phyloP scores from a whole-genome alignment of 2,888 invertebrate species.

The Ormyrus thymus region DNA sequence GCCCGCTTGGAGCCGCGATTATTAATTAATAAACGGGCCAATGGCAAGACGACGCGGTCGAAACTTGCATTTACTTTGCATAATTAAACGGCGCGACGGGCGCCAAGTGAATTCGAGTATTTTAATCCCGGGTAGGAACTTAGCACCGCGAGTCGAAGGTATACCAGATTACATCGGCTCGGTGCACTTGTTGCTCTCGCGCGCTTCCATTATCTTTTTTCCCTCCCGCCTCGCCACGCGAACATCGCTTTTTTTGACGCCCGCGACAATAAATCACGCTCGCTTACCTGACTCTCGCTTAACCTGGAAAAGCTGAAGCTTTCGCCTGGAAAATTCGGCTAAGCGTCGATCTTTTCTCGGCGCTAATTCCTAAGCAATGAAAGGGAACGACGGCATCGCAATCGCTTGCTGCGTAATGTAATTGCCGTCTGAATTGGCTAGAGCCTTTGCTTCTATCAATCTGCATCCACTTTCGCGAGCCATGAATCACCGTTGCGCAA shows the following conservation, averaged over 20 bases:
- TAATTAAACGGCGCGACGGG: neutral
- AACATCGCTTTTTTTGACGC: conserved; percentile 35
- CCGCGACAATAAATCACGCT: neutral
- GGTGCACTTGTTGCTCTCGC: conserved; percentile 62
- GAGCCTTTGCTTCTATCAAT: conserved; percentile 22
- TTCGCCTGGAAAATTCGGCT: no score
- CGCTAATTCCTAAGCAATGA: conserved; percentile 6
- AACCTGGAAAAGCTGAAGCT: no score
- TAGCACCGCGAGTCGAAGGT: conserved; percentile 59
- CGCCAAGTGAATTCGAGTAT: conserved; percentile 49
- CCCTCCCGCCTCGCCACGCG: neutral
- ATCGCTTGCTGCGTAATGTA: neutral
- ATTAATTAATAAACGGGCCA: conserved; percentile 52
- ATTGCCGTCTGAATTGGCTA: conserved; percentile 25
- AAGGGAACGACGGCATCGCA: neutral
- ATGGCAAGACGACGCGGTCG: conserved; percentile 19
- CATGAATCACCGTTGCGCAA: conserved; percentile 41
- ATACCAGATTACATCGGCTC: conserved; percentile 63
- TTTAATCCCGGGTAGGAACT: conserved; percentile 55
- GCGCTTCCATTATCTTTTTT: conserved; percentile 52
- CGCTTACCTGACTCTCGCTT: neutral
- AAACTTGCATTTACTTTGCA: conserved; percentile 9
- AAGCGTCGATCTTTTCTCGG: neutral
- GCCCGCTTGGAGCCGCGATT: conserved; percentile 7
- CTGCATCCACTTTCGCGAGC: conserved; percentile 4